Evolutionary conservation across 2,797 vertebrate species (phyloP), one percentile per base, ranked within the genome.

Genomic region (Phrynocephalus vlangalii): DNA sequence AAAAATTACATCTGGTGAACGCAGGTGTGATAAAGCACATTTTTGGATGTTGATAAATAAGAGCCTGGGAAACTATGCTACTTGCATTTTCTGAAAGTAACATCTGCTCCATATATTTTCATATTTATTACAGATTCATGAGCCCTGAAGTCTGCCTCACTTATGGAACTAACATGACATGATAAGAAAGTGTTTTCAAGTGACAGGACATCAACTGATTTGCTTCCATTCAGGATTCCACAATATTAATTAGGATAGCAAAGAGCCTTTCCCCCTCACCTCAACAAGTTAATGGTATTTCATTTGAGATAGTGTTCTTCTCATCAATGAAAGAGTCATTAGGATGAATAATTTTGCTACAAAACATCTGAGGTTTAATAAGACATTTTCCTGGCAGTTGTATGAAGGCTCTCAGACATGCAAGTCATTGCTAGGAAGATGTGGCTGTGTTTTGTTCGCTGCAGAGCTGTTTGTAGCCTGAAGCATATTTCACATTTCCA

Each of bases 21-120:
- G 60, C 1, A 60, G 5, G 60, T 33, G 3, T 22, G 56, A 77
- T 82, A 52, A 83, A 87, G 30, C 0, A n/a, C 26, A 80, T 73
- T 63, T 28, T 86, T 9, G 26, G 7, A 28, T 48, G 33, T 9
- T 86, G 70, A 50, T 81, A 86, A 81, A 79, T 52, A 68, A 85
- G 6, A 38, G 18, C 56, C 66, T 66, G 56, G 11, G 71, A 71
- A 71, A 10, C n/a, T n/a, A 10, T 28, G 1, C 4, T 79, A 11
- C 7, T 5, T 66, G n/a, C 18, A 78, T 85, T 68, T 52, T 33
- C 44, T 79, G 56, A 52, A 67, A 87, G 44, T 8, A 30, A 72
- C 28, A 44, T 71, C 22, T n/a, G 24, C 20, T 22, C 44, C 24
- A 77, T n/a, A n/a, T 78, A 11, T 79, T 71, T 78, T 78, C 28